phyloP scores from a whole-genome alignment of 2,797 vertebrate species.

The Coregonus sp. region DNA sequence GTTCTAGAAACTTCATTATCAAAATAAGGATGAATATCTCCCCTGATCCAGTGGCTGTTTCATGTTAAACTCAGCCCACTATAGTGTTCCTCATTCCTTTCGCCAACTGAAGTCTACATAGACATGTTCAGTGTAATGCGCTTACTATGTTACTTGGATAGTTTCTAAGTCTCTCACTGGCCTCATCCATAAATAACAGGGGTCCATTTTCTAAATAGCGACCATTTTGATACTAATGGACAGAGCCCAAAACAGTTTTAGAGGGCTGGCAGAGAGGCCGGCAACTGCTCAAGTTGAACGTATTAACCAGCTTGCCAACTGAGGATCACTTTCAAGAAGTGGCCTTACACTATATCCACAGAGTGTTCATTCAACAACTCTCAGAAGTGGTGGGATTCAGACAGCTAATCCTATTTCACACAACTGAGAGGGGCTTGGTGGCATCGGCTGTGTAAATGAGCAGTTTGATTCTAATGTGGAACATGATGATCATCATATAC shows the following conservation, averaged over 20 bases:
- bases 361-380: background rate
- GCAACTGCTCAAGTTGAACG: background rate
- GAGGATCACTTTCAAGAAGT: conserved; percentile 7
- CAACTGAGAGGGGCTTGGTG: background rate
- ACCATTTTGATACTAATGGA: background rate
- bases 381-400: conserved; percentile 2
- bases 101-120: conserved; percentile 1
- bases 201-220: background rate
- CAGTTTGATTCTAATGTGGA: background rate
- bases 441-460: background rate
- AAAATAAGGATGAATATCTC: background rate
- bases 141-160: background rate
- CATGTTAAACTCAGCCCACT: background rate
- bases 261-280: background rate
- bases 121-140: background rate
- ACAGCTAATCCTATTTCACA: conserved; percentile 16
- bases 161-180: background rate
- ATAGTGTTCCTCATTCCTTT: background rate
- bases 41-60: background rate
- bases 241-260: background rate
- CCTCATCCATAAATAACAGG: background rate
- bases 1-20: background rate
- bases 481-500: background rate
- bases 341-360: conserved; percentile 6
- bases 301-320: background rate